phyloP scores from a whole-genome alignment of 2,888 invertebrate genomes.

The Limenitis arthemis region DNA sequence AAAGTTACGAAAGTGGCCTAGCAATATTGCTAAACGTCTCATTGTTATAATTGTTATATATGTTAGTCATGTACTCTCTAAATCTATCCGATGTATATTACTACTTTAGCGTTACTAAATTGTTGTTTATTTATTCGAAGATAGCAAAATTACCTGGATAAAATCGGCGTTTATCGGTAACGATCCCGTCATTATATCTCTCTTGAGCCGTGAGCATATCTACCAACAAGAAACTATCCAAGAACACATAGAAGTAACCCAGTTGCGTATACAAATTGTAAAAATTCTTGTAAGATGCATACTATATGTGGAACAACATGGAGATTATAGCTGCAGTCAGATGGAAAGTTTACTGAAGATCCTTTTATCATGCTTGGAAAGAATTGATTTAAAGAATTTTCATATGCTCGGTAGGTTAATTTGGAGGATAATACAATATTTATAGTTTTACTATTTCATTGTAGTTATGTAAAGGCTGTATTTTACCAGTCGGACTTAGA shows the following conservation, averaged over 20 bases:
- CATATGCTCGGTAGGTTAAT: conserved; percentile 54
- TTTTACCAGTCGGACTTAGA: no score
- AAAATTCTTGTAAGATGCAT: conserved; percentile 50
- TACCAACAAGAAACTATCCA: conserved; percentile 52
- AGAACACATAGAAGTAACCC: conserved; percentile 52
- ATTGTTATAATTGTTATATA: no score
- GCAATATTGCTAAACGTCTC: no score
- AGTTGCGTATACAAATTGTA: conserved; percentile 53
- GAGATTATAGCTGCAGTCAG: conserved; percentile 39
- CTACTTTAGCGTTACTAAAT: background rate
- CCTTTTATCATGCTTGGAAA: conserved; percentile 50
- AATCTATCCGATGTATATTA: no score
- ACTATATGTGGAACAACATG: conserved; percentile 34
- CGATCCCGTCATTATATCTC: conserved; percentile 45
- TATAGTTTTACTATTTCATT: no score
- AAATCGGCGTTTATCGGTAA: conserved; percentile 47
- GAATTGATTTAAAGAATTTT: conserved; percentile 58
- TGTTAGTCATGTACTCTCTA: no score
- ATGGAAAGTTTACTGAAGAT: conserved; percentile 58
- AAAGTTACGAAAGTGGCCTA: no score
- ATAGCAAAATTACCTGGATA: conserved; percentile 47
- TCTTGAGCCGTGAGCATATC: conserved; percentile 47
- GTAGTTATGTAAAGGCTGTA: background rate
- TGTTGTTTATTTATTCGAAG: conserved; percentile 27
- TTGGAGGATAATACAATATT: background rate